Evolutionary conservation across 2,113 vertebrate species (phyloP), one percentile per base, ranked within the genome.

Genomic region (Notothenia rossii): DNA sequence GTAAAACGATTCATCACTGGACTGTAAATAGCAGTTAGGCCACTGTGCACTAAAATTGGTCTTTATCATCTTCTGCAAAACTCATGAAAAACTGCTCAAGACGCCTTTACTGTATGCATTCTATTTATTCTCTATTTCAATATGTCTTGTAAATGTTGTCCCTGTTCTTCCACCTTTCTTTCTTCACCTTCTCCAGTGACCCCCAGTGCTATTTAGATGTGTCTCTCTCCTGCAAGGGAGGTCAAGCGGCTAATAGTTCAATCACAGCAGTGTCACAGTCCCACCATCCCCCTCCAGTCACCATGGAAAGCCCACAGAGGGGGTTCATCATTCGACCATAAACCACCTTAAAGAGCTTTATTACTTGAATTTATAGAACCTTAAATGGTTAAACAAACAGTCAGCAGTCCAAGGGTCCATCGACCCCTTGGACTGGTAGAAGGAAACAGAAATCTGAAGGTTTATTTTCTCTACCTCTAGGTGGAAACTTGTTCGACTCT

Each of bases 171-270:
- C 93, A 94, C 10, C 48, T 65, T 59, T 60, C 64, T 75, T 72
- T 48, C 29, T 45, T 50, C 69, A 43, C 55, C 69, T 75, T 25
- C 94, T 94, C 88, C 92, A 84, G 93, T 96, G 95, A 96, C 95
- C 96, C 95, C 93, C 93, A 89, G 91, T 93, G 15, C 84, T 93
- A 94, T 96, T 96, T 95, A 96, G 93, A 93, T 88, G 0, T 77
- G 88, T 94, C 94, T 94, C 94, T 95, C 93, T 91, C 94, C 93
- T 93, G 94, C 93, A 84, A 95, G 86, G 77, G 95, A 96, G 96
- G 97, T 97, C 96, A 97, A 96, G 95, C 94, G 71, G 94, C 96
- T 97, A 98, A 98, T 97, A 95, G 96, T 96, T 97, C 97, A 97
- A 97, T 97, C 96, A 97, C 96, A 96, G 96, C 95, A 90, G 94